phyloP scores from a whole-genome alignment of 1,140 invertebrate species.

The Drosophila kanapiae region DNA sequence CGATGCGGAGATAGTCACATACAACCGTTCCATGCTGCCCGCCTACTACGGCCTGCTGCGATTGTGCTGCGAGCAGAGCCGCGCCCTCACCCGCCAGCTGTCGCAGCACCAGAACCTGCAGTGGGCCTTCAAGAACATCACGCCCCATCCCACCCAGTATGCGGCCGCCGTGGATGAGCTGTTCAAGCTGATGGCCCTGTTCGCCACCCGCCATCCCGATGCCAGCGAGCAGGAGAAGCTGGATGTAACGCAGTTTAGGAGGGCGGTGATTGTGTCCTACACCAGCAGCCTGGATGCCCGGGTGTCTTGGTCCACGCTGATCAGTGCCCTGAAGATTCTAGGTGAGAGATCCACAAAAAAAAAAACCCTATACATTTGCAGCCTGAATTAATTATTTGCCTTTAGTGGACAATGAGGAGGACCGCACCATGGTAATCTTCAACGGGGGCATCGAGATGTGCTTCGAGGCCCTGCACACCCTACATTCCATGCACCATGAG shows the following conservation, averaged over 20 bases:
- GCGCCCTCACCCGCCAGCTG: constrained; percentile 93
- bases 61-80: constrained; percentile 95
- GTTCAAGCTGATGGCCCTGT: constrained; percentile 94
- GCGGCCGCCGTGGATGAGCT: constrained; percentile 95
- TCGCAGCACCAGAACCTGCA: constrained; percentile 97
- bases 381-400: neutral
- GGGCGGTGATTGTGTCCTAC: constrained; percentile 93
- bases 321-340: constrained; percentile 94
- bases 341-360: constrained; percentile 66
- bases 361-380: neutral
- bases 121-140: constrained; percentile 98
- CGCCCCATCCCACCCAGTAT: constrained; percentile 96
- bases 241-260: constrained; percentile 93
- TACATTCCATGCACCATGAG: constrained; percentile 97
- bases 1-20: constrained; percentile 96
- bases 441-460: constrained; percentile 95
- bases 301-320: constrained; percentile 91
- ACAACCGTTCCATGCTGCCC: constrained; percentile 96
- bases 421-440: constrained; percentile 94
- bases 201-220: constrained; percentile 91
- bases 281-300: constrained; percentile 87
- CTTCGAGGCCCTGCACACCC: constrained; percentile 95
- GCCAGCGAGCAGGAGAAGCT: constrained; percentile 91
- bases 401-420: constrained; percentile 93
- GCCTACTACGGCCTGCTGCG: constrained; percentile 97